Base-by-base conservation (phyloP, 2,888 invertebrate species). In the Heteromurus nitidus region DNA sequence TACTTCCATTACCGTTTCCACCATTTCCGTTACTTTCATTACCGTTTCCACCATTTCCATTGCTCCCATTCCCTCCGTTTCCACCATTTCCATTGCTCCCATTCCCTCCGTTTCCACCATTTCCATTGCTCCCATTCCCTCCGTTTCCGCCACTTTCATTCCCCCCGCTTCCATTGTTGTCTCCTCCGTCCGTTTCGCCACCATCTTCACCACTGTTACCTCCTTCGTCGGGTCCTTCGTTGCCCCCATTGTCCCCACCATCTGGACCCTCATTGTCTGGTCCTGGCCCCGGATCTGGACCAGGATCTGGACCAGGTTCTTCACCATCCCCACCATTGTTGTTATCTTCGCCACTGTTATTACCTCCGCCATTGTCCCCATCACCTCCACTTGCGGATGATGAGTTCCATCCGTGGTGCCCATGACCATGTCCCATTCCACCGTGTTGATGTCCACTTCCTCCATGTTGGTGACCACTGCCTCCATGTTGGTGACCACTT, bases 81-180 rank as follows among this genome's bases (percentile, higher is more conserved):
- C n/a, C 47, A 13, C 11, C n/a, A 3, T 60, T 3, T 28, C 30
- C 30, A 9, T 24, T 30, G 9, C 18, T 18, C 26, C 60, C 22
- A 0, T 67, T 67, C 13, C 73, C 24, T 31, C 74, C 31, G 26
- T 26, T 50, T 50, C 28, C 30, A 1, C 16, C 9, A 26, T 30
- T 50, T 16, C 30, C 62, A 18, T 42, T 24, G 3, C 36, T 18
- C 9, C 24, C 30, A 28, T 50, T n/a, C 16, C 20, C 28, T 26
- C 73, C 73, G 18, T 20, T 36, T 18, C 74, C 65, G 9, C 74
- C 72, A 24, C 58, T 16, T 22, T 47, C 72, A 44, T 50, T 50
- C 3, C 67, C 62, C 16, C 28, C 28, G 36, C 62, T 22, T 47
- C 74, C 74, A 53, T 65, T 26, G 13, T 42, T 31, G 22, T 28